Conservation (phyloP, 64 coral and sea anemone species). For the Montipora efflorescens region DNA sequence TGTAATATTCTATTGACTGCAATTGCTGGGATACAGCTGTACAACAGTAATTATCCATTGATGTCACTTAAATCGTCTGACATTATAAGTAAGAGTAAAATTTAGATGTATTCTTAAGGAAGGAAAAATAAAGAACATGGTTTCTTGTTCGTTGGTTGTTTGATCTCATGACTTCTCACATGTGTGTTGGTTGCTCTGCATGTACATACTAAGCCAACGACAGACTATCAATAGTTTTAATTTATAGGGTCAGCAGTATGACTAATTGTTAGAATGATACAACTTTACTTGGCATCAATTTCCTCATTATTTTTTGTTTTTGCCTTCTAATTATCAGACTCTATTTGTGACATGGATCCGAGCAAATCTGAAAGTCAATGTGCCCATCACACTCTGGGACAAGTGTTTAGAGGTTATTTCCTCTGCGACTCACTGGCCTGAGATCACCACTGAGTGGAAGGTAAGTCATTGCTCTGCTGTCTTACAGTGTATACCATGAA, state of each 20-base stretch:
- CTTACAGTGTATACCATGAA: not conserved
- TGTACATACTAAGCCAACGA: no score
- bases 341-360: constrained; percentile 99
- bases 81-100: no score
- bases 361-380: constrained; percentile 91
- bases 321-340: constrained; percentile 55
- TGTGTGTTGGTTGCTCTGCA: no score
- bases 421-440: constrained; percentile 88
- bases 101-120: no score
- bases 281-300: not conserved
- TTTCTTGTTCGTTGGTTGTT: no score
- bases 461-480: constrained; percentile 47
- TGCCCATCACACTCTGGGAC: constrained; percentile 86
- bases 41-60: no score
- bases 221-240: not conserved
- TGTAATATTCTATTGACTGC: no score
- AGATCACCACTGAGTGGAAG: constrained; percentile 93
- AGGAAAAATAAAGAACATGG: no score
- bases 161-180: no score
- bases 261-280: not conserved
- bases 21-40: no score
- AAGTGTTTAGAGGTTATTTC: constrained; percentile 89
- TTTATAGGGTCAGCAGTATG: not conserved
- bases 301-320: not conserved
- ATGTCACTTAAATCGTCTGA: no score